These are phyloP conservation scores for Danaus plexippus DNA, from an alignment of 1,140 invertebrate species.

Conservation along the genomic window DNA sequence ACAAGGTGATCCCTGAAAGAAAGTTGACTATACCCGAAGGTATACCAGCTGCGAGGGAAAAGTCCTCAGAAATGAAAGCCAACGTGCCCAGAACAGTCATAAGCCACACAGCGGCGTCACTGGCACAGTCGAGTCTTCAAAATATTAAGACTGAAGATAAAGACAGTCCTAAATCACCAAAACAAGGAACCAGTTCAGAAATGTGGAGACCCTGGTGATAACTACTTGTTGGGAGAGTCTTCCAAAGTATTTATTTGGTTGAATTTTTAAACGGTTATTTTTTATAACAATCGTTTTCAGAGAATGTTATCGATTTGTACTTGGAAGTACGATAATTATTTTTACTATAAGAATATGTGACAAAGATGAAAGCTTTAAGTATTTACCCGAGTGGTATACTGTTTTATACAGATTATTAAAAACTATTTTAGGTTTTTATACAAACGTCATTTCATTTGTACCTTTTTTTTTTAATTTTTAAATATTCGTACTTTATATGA, in stretches of 20 bases:
- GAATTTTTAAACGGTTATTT: constrained; percentile 6
- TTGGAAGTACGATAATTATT: constrained; percentile 9
- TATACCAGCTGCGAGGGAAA: constrained; percentile 37
- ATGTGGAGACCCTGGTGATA: constrained; percentile 61
- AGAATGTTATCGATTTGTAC: constrained; percentile 4
- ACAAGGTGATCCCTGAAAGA: constrained; percentile 31
- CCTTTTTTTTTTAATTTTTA: too few relatives aligned
- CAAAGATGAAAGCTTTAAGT: constrained; percentile 31
- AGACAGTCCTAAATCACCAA: constrained; percentile 46
- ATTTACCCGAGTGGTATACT: constrained; percentile 15
- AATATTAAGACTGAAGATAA: constrained; percentile 38
- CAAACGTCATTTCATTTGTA: too few relatives aligned
- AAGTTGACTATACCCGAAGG: constrained; percentile 43
- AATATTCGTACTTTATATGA: too few relatives aligned
- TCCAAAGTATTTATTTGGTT: constrained; percentile 15
- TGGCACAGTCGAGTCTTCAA: constrained; percentile 44
- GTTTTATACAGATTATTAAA: too few relatives aligned
- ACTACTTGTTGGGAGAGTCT: constrained; percentile 4
- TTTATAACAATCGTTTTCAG: not conserved
- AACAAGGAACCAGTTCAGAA: constrained; percentile 43
- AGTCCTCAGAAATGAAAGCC: constrained; percentile 18
- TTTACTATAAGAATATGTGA: constrained; percentile 6
- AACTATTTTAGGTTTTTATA: too few relatives aligned
- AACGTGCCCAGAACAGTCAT: constrained; percentile 46
- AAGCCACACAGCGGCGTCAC: constrained; percentile 56